Base-by-base conservation (phyloP, 2,797 vertebrate species). In the Catostomus latipinnis region DNA sequence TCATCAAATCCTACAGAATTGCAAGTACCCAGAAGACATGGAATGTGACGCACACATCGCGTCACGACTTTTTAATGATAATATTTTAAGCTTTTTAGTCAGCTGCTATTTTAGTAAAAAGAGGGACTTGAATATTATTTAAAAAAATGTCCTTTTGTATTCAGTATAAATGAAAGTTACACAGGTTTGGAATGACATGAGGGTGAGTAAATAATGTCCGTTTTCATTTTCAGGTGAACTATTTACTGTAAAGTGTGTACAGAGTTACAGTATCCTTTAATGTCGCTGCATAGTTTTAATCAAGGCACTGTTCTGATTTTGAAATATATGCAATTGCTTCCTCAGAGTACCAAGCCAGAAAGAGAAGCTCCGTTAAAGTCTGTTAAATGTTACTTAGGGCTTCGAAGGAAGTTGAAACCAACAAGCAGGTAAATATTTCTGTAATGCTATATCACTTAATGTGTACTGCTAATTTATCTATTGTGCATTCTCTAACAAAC, bases 391-490 rank as follows among this genome's bases (percentile, higher is more conserved):
- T 99, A 97, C 90, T 87, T 96, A 61, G 98, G 98, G 83, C 91
- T 98, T 80, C 97, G 94, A 90, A 98, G 92, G 88, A 97, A 96
- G 88, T 88, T 96, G 86, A 99, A 98, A 87, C 94, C 96, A 81
- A 95, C 96, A 76, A 96, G 93, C 86, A 96, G 94, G 98, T 99
- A 95, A 84, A 71, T n/a, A 43, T 54, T 65, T 14, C 49, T 57
- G 10, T 6, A 60, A 8, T 46, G 6, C 56, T 16, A 34, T 34
- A 34, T 34, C 34, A 34, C 34, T 34, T 34, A 34, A 34, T 34
- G 34, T 4, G 34, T 34, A 34, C 2, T 34, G 34, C 34, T 34
- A 34, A 2, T 34, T 34, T 34, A 34, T 34, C 65, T 77, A 60
- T 58, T 57, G 2, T 49, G 13, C 6, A 57, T 34, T 34, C 34